These are phyloP conservation scores for Eristalinus sepulchralis DNA, from an alignment of 2,888 invertebrate species.

Conservation along the genomic window DNA sequence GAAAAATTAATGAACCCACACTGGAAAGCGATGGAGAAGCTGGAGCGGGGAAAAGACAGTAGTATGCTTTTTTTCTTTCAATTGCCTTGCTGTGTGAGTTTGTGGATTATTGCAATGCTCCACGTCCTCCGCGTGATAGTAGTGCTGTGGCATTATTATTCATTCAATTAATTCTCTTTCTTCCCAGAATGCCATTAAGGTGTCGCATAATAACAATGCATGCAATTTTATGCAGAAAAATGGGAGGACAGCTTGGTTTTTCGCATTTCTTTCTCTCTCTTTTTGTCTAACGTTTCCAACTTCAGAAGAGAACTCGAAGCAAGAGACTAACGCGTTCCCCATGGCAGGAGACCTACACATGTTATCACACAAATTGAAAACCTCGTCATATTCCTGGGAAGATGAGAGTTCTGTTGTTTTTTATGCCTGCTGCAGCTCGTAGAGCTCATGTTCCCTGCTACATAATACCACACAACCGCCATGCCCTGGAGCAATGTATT, in stretches of 20 bases:
- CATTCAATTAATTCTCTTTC: slow-evolving; percentile 39
- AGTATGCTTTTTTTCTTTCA: slow-evolving; percentile 30
- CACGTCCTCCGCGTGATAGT: neutral
- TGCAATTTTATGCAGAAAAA: slow-evolving; percentile 12
- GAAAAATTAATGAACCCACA: slow-evolving; percentile 56
- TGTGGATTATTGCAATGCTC: neutral
- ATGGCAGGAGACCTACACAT: neutral
- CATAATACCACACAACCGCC: neutral
- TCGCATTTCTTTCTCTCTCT: neutral
- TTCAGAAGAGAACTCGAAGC: neutral
- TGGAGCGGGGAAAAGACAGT: neutral
- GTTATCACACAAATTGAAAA: neutral
- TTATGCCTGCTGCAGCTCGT: neutral
- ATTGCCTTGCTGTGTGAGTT: slow-evolving; percentile 13
- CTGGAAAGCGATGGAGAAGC: neutral
- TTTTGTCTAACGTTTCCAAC: neutral
- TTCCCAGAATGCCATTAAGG: slow-evolving; percentile 20
- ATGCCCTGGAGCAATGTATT: neutral
- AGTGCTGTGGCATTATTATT: slow-evolving; percentile 31
- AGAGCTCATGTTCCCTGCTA: neutral
- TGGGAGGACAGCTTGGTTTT: neutral
- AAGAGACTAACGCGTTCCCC: neutral
- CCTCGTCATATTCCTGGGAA: neutral
- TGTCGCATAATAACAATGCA: slow-evolving; percentile 40
- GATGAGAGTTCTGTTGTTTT: neutral